phyloP scores from a whole-genome alignment of 2,113 vertebrate species.

The Myotis davidii region DNA sequence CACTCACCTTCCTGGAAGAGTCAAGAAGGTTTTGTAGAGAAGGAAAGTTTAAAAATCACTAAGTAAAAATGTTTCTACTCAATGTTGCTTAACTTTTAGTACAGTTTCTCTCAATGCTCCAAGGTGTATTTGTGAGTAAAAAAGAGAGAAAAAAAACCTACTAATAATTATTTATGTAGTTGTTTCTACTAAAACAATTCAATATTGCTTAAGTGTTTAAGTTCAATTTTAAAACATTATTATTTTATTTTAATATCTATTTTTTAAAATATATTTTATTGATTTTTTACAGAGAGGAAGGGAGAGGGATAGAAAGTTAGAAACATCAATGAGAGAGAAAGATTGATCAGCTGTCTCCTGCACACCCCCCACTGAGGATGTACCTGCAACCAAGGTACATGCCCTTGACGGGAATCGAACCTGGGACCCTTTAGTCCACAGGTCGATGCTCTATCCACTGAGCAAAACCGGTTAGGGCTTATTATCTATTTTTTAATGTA shows the following conservation, averaged over 20 bases:
- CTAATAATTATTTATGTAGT: background rate
- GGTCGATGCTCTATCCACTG: too few relatives aligned
- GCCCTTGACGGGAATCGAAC: too few relatives aligned
- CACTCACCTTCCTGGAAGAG: background rate
- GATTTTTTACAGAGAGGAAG: too few relatives aligned
- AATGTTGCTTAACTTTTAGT: background rate
- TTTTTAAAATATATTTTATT: background rate
- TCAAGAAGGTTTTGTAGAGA: background rate
- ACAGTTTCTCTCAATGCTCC: background rate
- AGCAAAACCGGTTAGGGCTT: too few relatives aligned
- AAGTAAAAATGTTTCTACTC: background rate
- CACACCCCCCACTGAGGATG: too few relatives aligned
- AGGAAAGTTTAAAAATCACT: background rate
- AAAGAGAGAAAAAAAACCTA: background rate
- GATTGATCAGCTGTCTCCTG: too few relatives aligned
- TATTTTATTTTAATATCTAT: background rate
- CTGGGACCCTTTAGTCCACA: too few relatives aligned
- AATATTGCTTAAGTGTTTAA: background rate
- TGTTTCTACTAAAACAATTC: background rate
- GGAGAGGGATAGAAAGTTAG: too few relatives aligned
- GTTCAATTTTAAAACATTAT: background rate
- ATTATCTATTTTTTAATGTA: background rate
- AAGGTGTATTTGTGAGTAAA: background rate
- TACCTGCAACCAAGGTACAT: too few relatives aligned
- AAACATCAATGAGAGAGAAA: too few relatives aligned